Evolutionary conservation across 2,888 invertebrate genomes (phyloP), one percentile per base, ranked within the genome.

Genomic region (Creontiades dilutus): DNA sequence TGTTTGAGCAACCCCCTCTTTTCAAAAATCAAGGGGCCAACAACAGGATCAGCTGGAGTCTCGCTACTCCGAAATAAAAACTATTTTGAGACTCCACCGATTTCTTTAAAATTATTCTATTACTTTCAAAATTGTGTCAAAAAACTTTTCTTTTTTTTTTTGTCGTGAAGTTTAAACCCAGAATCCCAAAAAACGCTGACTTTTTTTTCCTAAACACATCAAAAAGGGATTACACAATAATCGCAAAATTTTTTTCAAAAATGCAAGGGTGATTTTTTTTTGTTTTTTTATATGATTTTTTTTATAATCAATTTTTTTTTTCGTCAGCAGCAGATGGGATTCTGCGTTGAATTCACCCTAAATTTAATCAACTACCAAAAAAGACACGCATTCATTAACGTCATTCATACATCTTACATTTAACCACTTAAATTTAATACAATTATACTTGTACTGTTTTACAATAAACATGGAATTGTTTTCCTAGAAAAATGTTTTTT

Each of bases 401-500:
- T 28, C 76, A 78, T 76, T 19, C 87, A 78, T n/a, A 88, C 86
- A 28, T 68, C 78, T 81, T 89, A 81, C 86, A 90, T 78, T 78
- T 55, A 88, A 76, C 76, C 78, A 78, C 87, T 88, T 90, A 90
- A 88, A 91, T n/a, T 57, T 86, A 76, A 78, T 88, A 78, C 87
- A 89, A 61, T 90, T 78, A 86, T 86, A 90, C 90, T 91, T 91
- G 90, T 91, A 90, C 90, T 91, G 91, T 82, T 91, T 91, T 89
- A 91, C 90, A 91, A 90, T 89, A 90, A 91, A 91, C 90, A 90
- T 91, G 91, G 90, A 91, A 91, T 91, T 91, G 90, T 90, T 47
- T n/a, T 90, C 75, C 80, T 90, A 86, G 87, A 81, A 46, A 68
- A 82, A 90, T 75, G 89, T 90, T 89, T 86, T n/a, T 28, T 85